These are phyloP conservation scores for Ormyrus labotus DNA, from an alignment of 2,888 invertebrate genomes.

Conservation along the genomic window DNA sequence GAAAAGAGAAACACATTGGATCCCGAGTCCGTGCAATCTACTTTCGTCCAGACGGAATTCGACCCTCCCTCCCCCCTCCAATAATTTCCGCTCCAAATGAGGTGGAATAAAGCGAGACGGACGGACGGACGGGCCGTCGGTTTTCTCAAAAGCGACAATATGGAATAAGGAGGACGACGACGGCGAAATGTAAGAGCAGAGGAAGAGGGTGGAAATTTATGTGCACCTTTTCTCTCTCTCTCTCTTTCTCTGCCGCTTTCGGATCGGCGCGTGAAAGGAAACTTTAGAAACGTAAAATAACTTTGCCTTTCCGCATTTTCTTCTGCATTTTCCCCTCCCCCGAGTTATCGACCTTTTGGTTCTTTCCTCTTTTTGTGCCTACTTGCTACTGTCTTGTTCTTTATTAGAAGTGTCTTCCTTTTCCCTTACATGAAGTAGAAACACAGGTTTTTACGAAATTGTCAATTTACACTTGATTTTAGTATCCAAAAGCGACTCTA, in stretches of 20 bases:
- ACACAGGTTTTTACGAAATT: too few relatives aligned
- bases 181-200: constrained; percentile 35
- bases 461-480: too few relatives aligned
- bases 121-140: background rate
- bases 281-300: constrained; percentile 68
- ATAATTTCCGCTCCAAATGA: constrained; percentile 51
- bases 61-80: background rate
- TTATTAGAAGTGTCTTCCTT: too few relatives aligned
- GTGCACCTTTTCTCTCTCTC: constrained; percentile 17
- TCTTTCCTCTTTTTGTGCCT: background rate
- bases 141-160: constrained; percentile 30
- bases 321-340: background rate
- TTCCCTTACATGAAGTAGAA: too few relatives aligned
- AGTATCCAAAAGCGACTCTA: too few relatives aligned
- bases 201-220: constrained; percentile 60
- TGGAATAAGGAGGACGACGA: constrained; percentile 19
- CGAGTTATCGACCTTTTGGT: constrained; percentile 32
- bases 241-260: constrained; percentile 41
- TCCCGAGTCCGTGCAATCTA: constrained; percentile 22
- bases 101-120: constrained; percentile 44
- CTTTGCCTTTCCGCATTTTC: constrained; percentile 60
- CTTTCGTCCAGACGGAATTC: constrained; percentile 10
- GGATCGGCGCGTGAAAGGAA: constrained; percentile 61
- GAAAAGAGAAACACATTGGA: too few relatives aligned
- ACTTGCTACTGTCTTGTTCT: background rate